Evolutionary conservation across 2,797 vertebrate species (phyloP).

Genomic region (Hapalemur alaotrensis): DNA sequence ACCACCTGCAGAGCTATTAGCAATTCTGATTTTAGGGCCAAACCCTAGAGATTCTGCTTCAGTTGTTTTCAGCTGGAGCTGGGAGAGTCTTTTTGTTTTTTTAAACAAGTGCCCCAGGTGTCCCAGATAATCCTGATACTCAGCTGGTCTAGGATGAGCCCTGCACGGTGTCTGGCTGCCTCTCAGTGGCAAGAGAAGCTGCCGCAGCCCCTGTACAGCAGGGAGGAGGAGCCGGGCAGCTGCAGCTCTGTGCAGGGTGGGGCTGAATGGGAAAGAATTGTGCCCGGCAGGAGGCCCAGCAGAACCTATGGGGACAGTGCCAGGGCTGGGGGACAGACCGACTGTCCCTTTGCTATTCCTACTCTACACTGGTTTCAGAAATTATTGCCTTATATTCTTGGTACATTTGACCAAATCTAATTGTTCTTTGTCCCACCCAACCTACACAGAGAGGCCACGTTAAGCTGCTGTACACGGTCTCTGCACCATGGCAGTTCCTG

Average conservation of each 20-base stretch:
- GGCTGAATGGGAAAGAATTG: background rate
- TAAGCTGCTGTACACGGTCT: background rate
- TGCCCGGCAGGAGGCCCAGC: background rate
- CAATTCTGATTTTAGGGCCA: background rate
- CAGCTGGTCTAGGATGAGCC: background rate
- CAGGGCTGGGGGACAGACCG: background rate
- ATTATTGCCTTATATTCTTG: background rate
- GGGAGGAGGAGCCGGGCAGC: background rate
- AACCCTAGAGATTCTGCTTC: background rate
- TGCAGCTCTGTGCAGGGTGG: background rate
- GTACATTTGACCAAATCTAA: background rate
- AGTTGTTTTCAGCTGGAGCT: background rate
- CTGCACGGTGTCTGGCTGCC: no score
- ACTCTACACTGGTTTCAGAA: background rate
- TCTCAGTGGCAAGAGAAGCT: background rate
- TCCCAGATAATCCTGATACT: background rate
- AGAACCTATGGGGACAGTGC: background rate
- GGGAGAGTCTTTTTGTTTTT: background rate
- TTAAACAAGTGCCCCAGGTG: background rate
- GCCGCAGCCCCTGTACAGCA: accelerated
- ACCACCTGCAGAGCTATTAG: background rate
- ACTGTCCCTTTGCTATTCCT: background rate
- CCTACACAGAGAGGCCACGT: background rate
- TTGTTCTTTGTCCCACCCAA: background rate
- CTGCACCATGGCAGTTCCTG: background rate